Base-by-base conservation (phyloP, 2,797 vertebrate genomes). In the Pogoniulus pusillus region DNA sequence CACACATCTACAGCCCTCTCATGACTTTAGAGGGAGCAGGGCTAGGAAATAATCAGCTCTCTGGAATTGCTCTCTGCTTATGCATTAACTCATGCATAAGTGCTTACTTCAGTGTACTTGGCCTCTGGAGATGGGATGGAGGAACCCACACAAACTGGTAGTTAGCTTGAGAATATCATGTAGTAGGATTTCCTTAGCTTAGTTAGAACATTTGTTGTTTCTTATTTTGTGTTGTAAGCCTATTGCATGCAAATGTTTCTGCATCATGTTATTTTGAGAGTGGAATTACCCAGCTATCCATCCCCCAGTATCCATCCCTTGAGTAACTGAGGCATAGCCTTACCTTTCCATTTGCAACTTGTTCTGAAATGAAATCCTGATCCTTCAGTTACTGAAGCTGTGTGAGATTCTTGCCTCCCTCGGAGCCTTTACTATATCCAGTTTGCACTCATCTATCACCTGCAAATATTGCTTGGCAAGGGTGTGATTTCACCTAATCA, bases 161-260 rank as follows among this genome's bases (percentile, higher is more conserved):
- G 65, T 82, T 14, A 3, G n/a, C 49, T 77, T n/a, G 66, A 34
- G 54, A 69, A 65, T 85, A 65, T 57, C 63, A 78, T 77, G 37
- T 57, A 22, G 32, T 34, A n/a, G 51, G 23, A 55, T 45, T 82
- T 91, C 41, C 39, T 19, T 64, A 35, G 30, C 51, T 85, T 82
- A 75, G 22, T 78, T 79, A 62, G 29, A 51, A n/a, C 30, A 8
- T 84, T 79, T 60, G 19, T 43, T 76, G 35, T 53, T 91, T 71
- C 16, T 71, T 18, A 63, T 54, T 3, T 4, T 37, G 17, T 70
- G 12, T 74, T 85, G 51, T 68, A 82, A 92, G 12, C 54, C 75
- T 86, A 43, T 85, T 82, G 86, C 78, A 90, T 89, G 51, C 69
- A 85, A 64, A 87, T 70, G 8, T 76, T 60, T 82, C n/a, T 6